phyloP scores from a whole-genome alignment of 2,888 invertebrate genomes.

The Hemaris fuciformis region DNA sequence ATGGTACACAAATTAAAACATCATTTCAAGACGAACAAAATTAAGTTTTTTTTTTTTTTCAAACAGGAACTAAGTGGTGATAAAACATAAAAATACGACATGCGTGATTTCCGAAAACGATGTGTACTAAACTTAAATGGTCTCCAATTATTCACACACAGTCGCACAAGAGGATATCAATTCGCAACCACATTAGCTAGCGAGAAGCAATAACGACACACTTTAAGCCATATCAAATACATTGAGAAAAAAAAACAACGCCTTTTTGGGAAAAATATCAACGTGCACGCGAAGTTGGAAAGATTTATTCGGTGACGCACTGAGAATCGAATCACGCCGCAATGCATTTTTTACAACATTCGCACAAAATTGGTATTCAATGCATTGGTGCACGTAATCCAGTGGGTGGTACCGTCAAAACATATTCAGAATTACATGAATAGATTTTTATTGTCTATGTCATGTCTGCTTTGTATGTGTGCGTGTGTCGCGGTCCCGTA shows the following conservation, averaged over 20 bases:
- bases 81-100: not conserved
- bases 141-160: conserved; percentile 14
- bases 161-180: conserved; percentile 7
- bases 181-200: conserved; percentile 46
- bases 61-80: not conserved
- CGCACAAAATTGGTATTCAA: conserved; percentile 64
- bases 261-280: conserved; percentile 35
- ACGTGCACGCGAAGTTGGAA: conserved; percentile 33
- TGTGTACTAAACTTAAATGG: conserved; percentile 1
- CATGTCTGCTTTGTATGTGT: not conserved
- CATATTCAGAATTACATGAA: conserved; percentile 63
- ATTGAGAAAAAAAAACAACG: conserved; percentile 24
- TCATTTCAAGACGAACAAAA: not conserved
- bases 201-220: conserved; percentile 48
- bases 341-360: conserved; percentile 59
- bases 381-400: conserved; percentile 64
- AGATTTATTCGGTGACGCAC: conserved; percentile 63
- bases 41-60: not conserved
- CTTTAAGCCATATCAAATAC: conserved; percentile 19
- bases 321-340: conserved; percentile 61
- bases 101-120: conserved; percentile 3
- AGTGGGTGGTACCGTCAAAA: conserved; percentile 64
- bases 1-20: conserved; percentile 5
- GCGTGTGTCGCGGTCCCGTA: not conserved
- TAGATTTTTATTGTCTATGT: conserved; percentile 31